A percentile compares a stretch with the other conserved stretches of the same genome.
Evolutionary conservation across 2,113 vertebrate species (phyloP).

Genomic region (Menidia beryllina): DNA sequence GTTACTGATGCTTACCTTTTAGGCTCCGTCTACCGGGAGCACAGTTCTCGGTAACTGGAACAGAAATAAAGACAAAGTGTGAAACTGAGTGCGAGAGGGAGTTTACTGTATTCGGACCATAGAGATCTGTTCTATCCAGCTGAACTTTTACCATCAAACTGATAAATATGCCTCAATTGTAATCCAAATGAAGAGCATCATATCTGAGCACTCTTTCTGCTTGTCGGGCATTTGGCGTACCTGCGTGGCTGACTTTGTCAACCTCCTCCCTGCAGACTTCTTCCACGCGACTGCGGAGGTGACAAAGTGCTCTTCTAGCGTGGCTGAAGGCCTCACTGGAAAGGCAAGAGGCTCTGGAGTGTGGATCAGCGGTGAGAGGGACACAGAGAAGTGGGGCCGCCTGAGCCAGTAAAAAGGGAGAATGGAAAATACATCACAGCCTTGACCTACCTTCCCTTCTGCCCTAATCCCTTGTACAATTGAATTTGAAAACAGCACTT

Average conservation of each 20-base stretch:
- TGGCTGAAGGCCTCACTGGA: conserved; percentile 62
- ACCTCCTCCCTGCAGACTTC: conserved; percentile 76
- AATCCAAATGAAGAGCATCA: not conserved
- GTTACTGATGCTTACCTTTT: conserved; percentile 66
- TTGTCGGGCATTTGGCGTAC: conserved; percentile 30
- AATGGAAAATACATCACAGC: conserved; percentile 21
- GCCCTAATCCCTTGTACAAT: conserved; percentile 16
- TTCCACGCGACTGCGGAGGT: conserved; percentile 70
- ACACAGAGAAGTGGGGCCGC: conserved; percentile 62
- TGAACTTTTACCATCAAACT: not conserved
- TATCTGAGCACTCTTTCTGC: not conserved
- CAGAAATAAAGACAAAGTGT: conserved; percentile 5
- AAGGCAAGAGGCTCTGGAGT: conserved; percentile 30
- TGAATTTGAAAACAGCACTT: conserved; percentile 43
- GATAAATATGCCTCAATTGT: too few relatives aligned
- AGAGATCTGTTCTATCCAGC: not conserved
- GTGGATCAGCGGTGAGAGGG: conserved; percentile 37
- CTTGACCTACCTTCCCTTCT: not conserved
- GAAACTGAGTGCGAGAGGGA: not conserved
- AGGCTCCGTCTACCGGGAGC: conserved; percentile 44
- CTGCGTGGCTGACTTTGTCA: conserved; percentile 66
- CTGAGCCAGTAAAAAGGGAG: conserved; percentile 41
- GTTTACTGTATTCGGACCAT: not conserved
- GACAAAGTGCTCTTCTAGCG: conserved; percentile 58
- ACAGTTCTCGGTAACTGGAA: conserved; percentile 66